Evolutionary conservation across 1,140 invertebrate species (phyloP).

Genomic region (Drosophila triauraria): DNA sequence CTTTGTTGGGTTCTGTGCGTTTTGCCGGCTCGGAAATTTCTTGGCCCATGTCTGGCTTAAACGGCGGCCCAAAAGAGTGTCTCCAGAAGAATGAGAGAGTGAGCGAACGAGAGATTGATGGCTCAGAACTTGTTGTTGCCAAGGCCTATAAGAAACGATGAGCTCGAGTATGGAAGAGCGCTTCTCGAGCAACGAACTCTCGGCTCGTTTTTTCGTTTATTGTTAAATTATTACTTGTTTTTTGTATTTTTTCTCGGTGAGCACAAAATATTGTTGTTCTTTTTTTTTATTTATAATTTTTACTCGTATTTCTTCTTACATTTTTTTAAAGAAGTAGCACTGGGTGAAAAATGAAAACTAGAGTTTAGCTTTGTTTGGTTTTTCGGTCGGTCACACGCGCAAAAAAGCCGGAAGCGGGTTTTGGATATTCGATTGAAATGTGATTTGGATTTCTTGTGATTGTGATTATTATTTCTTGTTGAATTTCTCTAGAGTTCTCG

Average conservation of each 20-base stretch:
- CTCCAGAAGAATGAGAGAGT: constrained; percentile 16
- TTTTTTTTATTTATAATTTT: constrained; percentile 34
- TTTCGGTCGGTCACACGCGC: constrained; percentile 52
- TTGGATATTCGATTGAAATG: constrained; percentile 27
- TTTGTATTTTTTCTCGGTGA: constrained; percentile 10
- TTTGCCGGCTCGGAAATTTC: constrained; percentile 72
- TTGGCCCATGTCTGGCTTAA: constrained; percentile 44
- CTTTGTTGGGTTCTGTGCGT: constrained; percentile 52
- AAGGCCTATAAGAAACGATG: constrained; percentile 43
- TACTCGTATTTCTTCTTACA: constrained; percentile 55
- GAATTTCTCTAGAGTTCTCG: constrained; percentile 17
- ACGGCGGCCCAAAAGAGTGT: constrained; percentile 15
- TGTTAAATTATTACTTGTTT: constrained; percentile 46
- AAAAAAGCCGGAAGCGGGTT: constrained; percentile 52
- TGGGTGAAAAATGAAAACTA: constrained; percentile 29
- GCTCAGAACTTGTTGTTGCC: constrained; percentile 63
- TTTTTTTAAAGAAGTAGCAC: constrained; percentile 59
- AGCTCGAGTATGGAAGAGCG: constrained; percentile 29
- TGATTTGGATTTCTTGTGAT: constrained; percentile 23
- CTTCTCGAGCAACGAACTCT: constrained; percentile 73
- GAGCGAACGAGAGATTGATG: constrained; percentile 20
- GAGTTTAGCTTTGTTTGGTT: constrained; percentile 30
- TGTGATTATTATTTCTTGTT: constrained; percentile 7
- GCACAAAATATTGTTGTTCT: constrained; percentile 62
- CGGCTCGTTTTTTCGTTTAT: constrained; percentile 42